Percentiles rank a stretch among this genome's conserved stretches.
Evolutionary conservation across 2,113 vertebrate species (phyloP).

Genomic region (Stomatorhinus ivindoensis): DNA sequence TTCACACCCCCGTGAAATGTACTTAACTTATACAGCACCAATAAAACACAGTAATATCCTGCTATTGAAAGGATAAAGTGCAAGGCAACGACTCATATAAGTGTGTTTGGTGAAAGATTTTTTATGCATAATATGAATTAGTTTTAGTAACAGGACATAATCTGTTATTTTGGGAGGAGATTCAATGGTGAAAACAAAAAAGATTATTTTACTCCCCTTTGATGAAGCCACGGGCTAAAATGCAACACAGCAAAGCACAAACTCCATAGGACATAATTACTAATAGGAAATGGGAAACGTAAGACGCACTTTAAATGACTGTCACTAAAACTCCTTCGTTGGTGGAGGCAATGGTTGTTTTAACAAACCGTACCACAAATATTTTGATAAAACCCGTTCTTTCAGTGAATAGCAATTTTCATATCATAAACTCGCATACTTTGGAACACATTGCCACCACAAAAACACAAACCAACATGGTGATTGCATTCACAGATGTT

Average conservation of each 20-base stretch:
- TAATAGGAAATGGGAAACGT: slow-evolving; percentile 29
- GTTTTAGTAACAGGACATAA: not conserved
- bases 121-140: not conserved
- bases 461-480: slow-evolving; percentile 29
- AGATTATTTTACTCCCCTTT: slow-evolving; percentile 10
- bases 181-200: slow-evolving; percentile 2
- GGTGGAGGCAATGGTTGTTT: slow-evolving; percentile 28
- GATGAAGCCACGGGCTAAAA: slow-evolving; percentile 28
- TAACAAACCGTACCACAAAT: slow-evolving; percentile 29
- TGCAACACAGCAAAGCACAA: slow-evolving; percentile 22
- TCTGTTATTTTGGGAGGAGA: slow-evolving; percentile 16
- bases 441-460: slow-evolving; percentile 15
- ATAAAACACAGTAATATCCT: not conserved
- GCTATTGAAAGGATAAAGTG: slow-evolving; percentile 9
- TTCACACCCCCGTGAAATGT: not conserved
- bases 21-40: not conserved
- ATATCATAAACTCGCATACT: slow-evolving; percentile 24
- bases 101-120: not conserved
- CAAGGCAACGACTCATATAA: not conserved
- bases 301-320: slow-evolving; percentile 18
- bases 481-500: slow-evolving; percentile 10
- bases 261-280: slow-evolving; percentile 23
- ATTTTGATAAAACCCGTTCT: slow-evolving; percentile 28
- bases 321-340: slow-evolving; percentile 14
- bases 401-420: slow-evolving; percentile 21